Conservation (phyloP, 2,113 vertebrate species). For the Bos javanicus region DNA sequence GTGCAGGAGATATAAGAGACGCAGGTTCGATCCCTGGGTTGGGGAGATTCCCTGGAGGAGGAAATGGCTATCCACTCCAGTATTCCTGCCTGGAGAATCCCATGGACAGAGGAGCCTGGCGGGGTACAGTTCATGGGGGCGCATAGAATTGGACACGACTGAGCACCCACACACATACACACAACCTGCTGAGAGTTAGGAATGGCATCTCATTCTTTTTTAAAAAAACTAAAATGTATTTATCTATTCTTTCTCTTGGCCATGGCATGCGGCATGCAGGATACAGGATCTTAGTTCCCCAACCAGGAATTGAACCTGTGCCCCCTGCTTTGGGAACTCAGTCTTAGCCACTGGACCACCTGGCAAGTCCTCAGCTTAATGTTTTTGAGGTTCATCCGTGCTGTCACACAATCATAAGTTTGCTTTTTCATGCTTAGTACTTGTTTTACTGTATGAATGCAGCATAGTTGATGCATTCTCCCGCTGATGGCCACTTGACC, state of each 20-base stretch:
- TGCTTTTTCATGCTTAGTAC: background rate
- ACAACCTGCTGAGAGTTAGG: background rate
- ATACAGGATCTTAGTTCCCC: background rate
- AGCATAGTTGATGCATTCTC: background rate
- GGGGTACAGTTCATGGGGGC: rapidly evolving
- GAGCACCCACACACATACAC: background rate
- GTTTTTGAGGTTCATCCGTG: background rate
- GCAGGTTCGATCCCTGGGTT: background rate
- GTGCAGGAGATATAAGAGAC: background rate
- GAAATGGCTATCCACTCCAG: background rate
- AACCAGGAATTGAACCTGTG: background rate
- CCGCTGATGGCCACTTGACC: background rate
- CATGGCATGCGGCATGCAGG: background rate
- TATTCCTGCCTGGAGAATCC: background rate
- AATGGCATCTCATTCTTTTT: background rate
- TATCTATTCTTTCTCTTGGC: background rate
- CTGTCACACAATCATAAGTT: background rate
- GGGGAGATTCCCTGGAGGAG: background rate
- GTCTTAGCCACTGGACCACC: background rate
- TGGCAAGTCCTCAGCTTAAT: background rate
- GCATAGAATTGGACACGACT: rapidly evolving
- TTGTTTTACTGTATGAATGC: background rate
- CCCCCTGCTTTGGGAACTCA: background rate
- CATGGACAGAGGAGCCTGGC: background rate
- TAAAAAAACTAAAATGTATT: background rate